phyloP scores from a whole-genome alignment of 2,888 invertebrate species.

The Caenorhabditis angaria region DNA sequence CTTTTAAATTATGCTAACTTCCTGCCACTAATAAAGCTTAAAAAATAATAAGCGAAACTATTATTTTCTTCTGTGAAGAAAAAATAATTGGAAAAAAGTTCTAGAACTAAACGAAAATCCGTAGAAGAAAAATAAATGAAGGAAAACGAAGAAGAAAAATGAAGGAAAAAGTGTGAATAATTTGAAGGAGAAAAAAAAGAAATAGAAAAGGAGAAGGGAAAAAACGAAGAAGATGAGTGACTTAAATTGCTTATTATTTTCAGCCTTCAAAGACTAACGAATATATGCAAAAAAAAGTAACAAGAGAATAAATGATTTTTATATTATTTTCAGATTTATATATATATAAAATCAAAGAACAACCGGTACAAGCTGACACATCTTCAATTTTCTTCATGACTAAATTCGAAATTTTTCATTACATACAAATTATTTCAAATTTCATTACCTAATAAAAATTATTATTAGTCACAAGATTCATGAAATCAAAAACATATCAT shows the following conservation, averaged over 20 bases:
- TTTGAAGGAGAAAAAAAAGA: constrained; percentile 5
- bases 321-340: neutral
- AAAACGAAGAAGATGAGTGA: constrained; percentile 8
- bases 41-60: neutral
- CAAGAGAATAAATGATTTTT: neutral
- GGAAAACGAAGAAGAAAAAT: constrained; percentile 2
- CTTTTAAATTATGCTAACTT: too few species aligned
- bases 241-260: constrained; percentile 4
- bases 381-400: too few species aligned
- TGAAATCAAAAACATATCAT: neutral
- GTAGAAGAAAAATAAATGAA: neutral
- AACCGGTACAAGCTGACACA: too few species aligned
- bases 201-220: neutral
- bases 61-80: neutral
- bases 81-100: neutral
- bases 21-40: neutral
- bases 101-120: neutral
- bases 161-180: neutral
- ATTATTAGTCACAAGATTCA: neutral
- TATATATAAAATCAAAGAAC: too few species aligned
- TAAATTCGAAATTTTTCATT: too few species aligned
- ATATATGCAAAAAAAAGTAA: neutral
- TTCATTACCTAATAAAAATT: too few species aligned
- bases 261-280: constrained; percentile 4
- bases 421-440: too few species aligned